Percentiles rank a stretch among this genome's conserved stretches.
Evolutionary conservation across 2,888 invertebrate species (phyloP).

Genomic region (Epinotia demarniana): DNA sequence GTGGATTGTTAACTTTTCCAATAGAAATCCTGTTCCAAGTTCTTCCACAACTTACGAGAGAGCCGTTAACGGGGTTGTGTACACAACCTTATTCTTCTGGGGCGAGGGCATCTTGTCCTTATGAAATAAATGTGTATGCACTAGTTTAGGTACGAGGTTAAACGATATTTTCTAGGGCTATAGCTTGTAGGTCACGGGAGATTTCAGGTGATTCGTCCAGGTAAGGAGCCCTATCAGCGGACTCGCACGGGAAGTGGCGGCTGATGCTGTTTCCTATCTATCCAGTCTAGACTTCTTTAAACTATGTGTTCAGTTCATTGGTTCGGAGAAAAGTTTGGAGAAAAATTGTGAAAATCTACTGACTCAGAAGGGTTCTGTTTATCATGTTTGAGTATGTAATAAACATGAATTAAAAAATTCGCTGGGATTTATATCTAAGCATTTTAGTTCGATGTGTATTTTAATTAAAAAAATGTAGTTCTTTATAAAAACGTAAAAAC

Average conservation of each 20-base stretch:
- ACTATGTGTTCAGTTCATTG: not conserved
- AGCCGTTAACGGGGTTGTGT: not conserved
- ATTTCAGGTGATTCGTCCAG: not conserved
- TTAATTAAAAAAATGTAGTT: too few relatives aligned
- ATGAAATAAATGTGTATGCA: not conserved
- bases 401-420: too few relatives aligned
- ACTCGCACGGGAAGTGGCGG: not conserved
- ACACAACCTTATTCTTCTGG: conserved; percentile 20
- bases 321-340: too few relatives aligned
- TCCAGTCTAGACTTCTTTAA: not conserved
- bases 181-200: not conserved
- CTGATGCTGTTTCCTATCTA: not conserved
- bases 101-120: conserved; percentile 12
- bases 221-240: not conserved
- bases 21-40: conserved; percentile 8
- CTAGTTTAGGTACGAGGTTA: not conserved
- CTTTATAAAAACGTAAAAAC: too few relatives aligned
- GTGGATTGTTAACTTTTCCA: conserved; percentile 26
- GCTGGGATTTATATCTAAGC: too few relatives aligned
- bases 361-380: not conserved
- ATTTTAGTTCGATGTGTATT: too few relatives aligned
- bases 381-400: not conserved
- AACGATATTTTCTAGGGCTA: not conserved
- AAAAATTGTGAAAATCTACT: not conserved
- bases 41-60: conserved; percentile 10